Base-by-base conservation (phyloP, 1,140 invertebrate species). In the Leptinotarsa defecta region DNA sequence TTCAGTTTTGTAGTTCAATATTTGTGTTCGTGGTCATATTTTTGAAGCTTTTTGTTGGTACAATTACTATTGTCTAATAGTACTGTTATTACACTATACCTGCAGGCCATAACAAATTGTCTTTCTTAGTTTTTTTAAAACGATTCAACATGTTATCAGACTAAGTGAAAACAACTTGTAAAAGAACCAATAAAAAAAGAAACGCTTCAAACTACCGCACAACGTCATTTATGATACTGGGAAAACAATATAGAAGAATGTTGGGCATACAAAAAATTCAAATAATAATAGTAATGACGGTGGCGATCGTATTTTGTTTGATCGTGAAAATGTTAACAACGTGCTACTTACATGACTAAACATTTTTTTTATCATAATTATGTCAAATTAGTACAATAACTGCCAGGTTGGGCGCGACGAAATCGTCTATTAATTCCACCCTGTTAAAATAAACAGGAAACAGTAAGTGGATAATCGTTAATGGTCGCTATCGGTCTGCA, bases 401-500 rank as follows among this genome's bases (percentile, higher is more conserved):
- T 68, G 65, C 52, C 75, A 64, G 24, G 74, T 65, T 67, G 22
- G 48, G 62, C 69, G 34, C 69, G 63, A 24, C 62, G 63, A 72
- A 71, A 65, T 76, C 20, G 62, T 71, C n/a, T 71, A 67, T 72
- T 71, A 72, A 71, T 72, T 72, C 71, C 22, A 73, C 71, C 71
- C 61, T 20, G 75, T 72, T 77, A 74, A 74, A 77, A 77, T 77
- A 77, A 77, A 77, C 76, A 77, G 76, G 76, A 77, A 74, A 77
- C 73, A 27, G 49, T 77, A 77, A 77, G 76, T 74, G 76, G 76
- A 77, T 74, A 74, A 77, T 77, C 74, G 74, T 73, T 69, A 67
- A 68, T 74, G 68, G 76, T 61, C 76, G 69, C 68, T 77, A 77
- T 77, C 76, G 74, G 24, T 27, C 27, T 27, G 69, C 34, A 71